These are phyloP conservation scores for Benthosema pterotum DNA, from an alignment of 2,797 vertebrate genomes.

Conservation along the genomic window DNA sequence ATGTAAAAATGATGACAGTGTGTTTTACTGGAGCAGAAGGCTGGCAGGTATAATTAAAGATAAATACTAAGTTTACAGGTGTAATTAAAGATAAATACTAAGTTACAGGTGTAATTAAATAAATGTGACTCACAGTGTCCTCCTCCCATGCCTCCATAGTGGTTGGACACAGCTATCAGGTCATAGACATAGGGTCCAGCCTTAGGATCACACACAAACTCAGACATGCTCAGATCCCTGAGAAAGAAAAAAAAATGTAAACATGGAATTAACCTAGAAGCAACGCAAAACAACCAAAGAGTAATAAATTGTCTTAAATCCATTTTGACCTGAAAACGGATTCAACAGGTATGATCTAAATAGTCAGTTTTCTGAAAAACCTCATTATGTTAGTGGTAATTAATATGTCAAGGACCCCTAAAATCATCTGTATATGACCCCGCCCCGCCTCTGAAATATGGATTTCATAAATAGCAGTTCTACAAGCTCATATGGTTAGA, in stretches of 20 bases:
- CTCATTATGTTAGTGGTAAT: no score
- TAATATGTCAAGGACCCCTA: no score
- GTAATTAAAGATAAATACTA: not conserved
- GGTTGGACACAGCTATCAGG: conserved; percentile 95
- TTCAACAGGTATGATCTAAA: no score
- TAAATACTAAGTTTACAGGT: not conserved
- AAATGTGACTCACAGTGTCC: conserved; percentile 92
- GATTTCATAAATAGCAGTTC: no score
- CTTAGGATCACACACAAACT: conserved; percentile 92
- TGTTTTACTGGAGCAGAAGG: not conserved
- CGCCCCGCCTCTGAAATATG: no score
- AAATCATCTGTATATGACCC: no score
- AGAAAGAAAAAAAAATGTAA: conserved; percentile 27
- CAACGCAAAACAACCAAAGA: not conserved
- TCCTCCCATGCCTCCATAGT: conserved; percentile 97
- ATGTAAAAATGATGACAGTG: not conserved
- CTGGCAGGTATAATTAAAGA: not conserved
- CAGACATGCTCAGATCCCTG: conserved; percentile 94
- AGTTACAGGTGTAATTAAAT: not conserved
- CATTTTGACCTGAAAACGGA: no score
- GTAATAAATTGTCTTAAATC: no score
- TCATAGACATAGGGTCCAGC: conserved; percentile 91
- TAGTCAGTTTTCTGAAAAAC: no score
- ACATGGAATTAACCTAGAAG: not conserved
- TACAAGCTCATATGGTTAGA: no score